Base-by-base conservation (phyloP, 2,888 invertebrate genomes). In the Neocrepidodera transversa region DNA sequence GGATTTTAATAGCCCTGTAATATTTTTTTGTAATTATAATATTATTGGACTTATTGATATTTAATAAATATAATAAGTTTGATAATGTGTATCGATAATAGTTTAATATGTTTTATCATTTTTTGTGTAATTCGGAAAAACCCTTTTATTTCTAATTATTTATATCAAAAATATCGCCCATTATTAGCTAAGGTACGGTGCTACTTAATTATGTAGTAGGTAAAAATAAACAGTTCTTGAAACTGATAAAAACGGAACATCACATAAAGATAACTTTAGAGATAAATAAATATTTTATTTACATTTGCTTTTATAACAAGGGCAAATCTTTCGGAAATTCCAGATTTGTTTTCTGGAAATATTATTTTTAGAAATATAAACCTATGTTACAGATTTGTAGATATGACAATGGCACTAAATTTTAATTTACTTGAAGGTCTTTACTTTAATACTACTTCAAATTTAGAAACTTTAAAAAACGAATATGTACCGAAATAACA, bases 301-400 rank as follows among this genome's bases (percentile, higher is more conserved):
- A 20, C 11, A 6, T n/a, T 20, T 48, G 10, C n/a, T 47, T 16
- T 47, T 11, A 13, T 47, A 10, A 20, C 26, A 43, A 43, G 26
- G 13, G 2, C 17, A 17, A 47, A n/a, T 30, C 16, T 49, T 49
- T 49, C 20, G 48, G 48, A 49, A 49, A 49, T 49, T n/a, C 48
- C 48, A 16, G 10, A 5, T 23, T 23, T 5, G 23, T 5, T 3
- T n/a, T n/a, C 3, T 28, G 28, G 5, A 28, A 28, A 28, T 28
- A 8, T 28, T 28, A 28, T 28, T 28, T 28, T 28, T 28, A 28
- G 40, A 40, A 36, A 13, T 36, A n/a, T n/a, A n/a, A n/a, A n/a
- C n/a, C n/a, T n/a, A n/a, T n/a, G n/a, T n/a, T n/a, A n/a, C n/a
- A n/a, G n/a, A n/a, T n/a, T n/a, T n/a, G n/a, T n/a, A n/a, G n/a